Conservation (phyloP, 2,888 invertebrate genomes). For the Myopa testacea region DNA sequence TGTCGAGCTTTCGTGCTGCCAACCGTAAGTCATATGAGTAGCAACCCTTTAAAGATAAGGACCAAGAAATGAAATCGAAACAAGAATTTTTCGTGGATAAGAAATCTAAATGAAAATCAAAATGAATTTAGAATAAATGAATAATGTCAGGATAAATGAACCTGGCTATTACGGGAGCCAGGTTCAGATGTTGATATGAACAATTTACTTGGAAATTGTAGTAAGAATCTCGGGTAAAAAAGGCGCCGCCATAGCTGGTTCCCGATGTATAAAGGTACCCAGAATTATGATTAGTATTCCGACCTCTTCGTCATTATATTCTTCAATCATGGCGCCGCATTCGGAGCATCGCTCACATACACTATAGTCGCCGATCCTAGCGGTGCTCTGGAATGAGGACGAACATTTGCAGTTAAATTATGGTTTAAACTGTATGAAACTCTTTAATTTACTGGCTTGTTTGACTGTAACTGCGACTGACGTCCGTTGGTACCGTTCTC, state of each 20-base stretch:
- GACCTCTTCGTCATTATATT: constrained; percentile 97
- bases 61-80: not conserved
- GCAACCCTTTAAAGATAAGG: constrained; percentile 73
- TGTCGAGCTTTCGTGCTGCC: constrained; percentile 88
- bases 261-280: constrained; percentile 95
- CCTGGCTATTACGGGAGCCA: too few relatives aligned
- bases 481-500: constrained; percentile 54
- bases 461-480: constrained; percentile 46
- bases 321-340: constrained; percentile 89
- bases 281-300: constrained; percentile 93
- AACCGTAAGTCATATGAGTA: constrained; percentile 83
- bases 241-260: constrained; percentile 94
- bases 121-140: not conserved
- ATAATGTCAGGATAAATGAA: not conserved
- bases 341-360: constrained; percentile 81
- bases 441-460: constrained; percentile 51
- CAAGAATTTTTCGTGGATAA: too few relatives aligned
- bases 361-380: constrained; percentile 77
- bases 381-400: constrained; percentile 69
- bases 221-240: constrained; percentile 91
- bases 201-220: constrained; percentile 85
- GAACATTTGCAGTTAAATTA: not conserved
- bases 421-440: not conserved
- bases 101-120: too few relatives aligned
- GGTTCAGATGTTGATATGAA: not conserved